Conservation (phyloP, 2,888 invertebrate species). For the Halocaridina rubra region DNA sequence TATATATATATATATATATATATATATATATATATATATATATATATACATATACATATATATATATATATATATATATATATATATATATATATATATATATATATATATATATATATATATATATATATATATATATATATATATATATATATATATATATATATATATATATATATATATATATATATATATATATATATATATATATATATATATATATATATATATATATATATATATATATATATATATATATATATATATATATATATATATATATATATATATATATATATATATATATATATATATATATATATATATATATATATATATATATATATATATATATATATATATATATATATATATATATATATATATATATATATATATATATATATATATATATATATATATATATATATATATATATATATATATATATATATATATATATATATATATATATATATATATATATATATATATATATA, state of each 20-base stretch:
- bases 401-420: neutral
- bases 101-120: conserved; percentile 3
- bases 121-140: conserved; percentile 5
- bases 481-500: neutral
- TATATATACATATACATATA: conserved; percentile 10
- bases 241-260: neutral
- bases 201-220: no score
- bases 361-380: neutral
- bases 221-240: no score
- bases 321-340: neutral
- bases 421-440: conserved; percentile 14
- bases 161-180: neutral
- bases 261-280: neutral
- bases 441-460: conserved; percentile 14
- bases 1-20: conserved; percentile 33
- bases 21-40: conserved; percentile 24
- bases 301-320: neutral
- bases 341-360: neutral
- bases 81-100: conserved; percentile 1
- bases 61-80: neutral
- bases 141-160: neutral
- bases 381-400: neutral
- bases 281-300: neutral
- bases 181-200: neutral
- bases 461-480: conserved; percentile 10